Conservation (phyloP, 2,797 vertebrate species). For the Phoeniculus purpureus region DNA sequence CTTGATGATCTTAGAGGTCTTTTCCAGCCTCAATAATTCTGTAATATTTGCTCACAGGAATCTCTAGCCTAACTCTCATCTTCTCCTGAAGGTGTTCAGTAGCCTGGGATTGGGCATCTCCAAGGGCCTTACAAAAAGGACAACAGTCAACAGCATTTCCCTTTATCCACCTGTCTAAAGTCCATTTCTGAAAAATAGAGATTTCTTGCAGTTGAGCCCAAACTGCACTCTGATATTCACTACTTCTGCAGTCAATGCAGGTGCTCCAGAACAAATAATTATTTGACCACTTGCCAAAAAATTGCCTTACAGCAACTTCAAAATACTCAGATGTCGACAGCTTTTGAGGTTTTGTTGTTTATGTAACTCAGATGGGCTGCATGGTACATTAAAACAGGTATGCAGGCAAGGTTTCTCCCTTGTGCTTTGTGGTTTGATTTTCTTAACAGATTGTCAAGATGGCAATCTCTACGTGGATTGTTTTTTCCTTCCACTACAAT, state of each 20-base stretch:
- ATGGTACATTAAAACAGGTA: background rate
- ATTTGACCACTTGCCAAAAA: slow-evolving; percentile 1
- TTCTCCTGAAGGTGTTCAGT: background rate
- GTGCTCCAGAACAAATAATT: slow-evolving; percentile 42
- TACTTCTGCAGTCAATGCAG: background rate
- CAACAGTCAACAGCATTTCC: background rate
- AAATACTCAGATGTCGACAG: background rate
- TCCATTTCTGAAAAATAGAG: background rate
- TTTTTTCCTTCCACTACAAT: background rate
- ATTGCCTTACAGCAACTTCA: background rate
- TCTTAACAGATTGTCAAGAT: background rate
- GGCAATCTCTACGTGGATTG: background rate
- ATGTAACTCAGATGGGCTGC: slow-evolving; percentile 5
- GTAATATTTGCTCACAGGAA: background rate
- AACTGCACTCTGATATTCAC: background rate
- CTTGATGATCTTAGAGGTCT: too few species aligned
- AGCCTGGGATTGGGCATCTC: background rate
- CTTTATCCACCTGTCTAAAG: background rate
- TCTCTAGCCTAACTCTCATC: background rate
- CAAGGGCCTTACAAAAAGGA: background rate
- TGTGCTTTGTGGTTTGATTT: background rate
- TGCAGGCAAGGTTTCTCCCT: background rate
- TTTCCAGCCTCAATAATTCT: too few species aligned
- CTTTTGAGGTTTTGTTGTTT: slow-evolving; percentile 7
- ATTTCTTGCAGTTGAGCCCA: background rate